Percentiles rank a stretch among this genome's conserved stretches.
These are phyloP conservation scores for Macrosteles quadrilineatus DNA, from an alignment of 1,140 invertebrate genomes.

Conservation along the genomic window DNA sequence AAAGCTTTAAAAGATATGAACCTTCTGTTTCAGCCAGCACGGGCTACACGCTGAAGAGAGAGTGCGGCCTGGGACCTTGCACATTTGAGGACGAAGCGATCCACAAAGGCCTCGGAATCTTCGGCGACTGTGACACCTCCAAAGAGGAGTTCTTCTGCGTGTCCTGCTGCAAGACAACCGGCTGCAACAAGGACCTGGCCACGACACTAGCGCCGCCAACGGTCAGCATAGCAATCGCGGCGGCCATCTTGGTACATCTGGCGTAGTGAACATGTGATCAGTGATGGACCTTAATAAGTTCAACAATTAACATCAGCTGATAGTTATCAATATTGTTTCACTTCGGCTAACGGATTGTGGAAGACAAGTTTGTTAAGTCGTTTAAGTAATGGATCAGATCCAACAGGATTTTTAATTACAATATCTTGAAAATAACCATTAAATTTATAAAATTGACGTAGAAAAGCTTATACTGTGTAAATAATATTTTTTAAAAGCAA, in stretches of 20 bases:
- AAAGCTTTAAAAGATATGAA: too few species aligned
- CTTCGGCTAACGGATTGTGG: too few species aligned
- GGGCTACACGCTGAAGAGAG: conserved; percentile 51
- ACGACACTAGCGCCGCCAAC: neutral
- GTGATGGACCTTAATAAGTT: too few species aligned
- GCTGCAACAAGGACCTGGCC: conserved; percentile 44
- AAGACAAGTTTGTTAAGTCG: too few species aligned
- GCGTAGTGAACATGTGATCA: neutral
- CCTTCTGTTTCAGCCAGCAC: conserved; percentile 51
- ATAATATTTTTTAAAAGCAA: too few species aligned
- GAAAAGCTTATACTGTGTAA: too few species aligned
- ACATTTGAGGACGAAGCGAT: conserved; percentile 51
- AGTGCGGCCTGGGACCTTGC: conserved; percentile 57
- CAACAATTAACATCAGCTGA: too few species aligned
- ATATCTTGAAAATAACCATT: too few species aligned
- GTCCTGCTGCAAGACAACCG: conserved; percentile 50
- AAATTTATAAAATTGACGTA: too few species aligned
- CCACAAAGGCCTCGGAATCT: conserved; percentile 50
- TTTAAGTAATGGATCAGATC: too few species aligned
- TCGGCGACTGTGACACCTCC: conserved; percentile 51
- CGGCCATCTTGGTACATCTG: neutral
- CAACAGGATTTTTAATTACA: too few species aligned
- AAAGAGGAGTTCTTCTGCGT: conserved; percentile 51
- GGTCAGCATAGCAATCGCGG: neutral
- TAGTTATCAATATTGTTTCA: too few species aligned